These are phyloP conservation scores for Rhea americana DNA, from an alignment of 2,113 vertebrate genomes.

Conservation along the genomic window DNA sequence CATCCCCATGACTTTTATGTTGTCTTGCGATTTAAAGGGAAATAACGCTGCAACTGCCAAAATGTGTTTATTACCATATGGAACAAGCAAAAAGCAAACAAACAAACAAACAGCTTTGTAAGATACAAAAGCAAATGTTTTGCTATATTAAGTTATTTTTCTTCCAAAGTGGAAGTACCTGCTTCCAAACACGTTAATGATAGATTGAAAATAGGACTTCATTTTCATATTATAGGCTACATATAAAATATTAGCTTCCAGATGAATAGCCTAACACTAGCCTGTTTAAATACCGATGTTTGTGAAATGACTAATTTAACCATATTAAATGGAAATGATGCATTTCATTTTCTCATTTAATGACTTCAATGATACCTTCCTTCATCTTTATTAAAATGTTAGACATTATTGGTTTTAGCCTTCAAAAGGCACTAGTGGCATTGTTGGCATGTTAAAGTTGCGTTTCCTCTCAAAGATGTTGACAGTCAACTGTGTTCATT, in stretches of 20 bases:
- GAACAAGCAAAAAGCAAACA: background rate
- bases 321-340: background rate
- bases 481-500: background rate
- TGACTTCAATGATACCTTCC: background rate
- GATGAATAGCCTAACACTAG: background rate
- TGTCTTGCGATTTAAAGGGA: background rate
- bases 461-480: background rate
- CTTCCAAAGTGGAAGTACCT: background rate
- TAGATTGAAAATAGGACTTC: background rate
- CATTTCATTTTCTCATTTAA: background rate
- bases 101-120: background rate
- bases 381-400: background rate
- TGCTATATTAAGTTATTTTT: background rate
- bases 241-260: background rate
- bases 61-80: background rate
- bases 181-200: background rate
- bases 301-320: background rate
- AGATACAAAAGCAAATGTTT: background rate
- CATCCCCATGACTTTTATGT: background rate
- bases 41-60: background rate
- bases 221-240: background rate
- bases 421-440: background rate
- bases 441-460: background rate
- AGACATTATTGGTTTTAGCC: background rate
- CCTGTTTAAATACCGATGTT: background rate